Conservation (phyloP, 2,113 vertebrate genomes). For the Paraplagusia blochii region DNA sequence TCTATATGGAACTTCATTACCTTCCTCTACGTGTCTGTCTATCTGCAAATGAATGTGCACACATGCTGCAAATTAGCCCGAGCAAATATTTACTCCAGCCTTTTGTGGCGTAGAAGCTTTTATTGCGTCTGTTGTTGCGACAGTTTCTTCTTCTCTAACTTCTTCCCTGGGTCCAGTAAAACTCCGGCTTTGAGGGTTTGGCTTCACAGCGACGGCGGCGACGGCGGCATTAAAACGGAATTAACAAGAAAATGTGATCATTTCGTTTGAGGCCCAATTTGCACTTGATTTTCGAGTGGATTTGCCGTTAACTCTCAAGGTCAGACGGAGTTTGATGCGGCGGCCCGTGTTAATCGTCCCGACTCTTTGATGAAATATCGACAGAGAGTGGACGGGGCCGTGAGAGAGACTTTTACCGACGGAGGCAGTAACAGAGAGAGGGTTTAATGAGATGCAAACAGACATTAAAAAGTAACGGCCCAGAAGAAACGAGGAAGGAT, state of each 20-base stretch:
- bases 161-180: neutral
- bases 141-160: slow-evolving; percentile 25
- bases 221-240: slow-evolving; percentile 59
- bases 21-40: no score
- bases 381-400: slow-evolving; percentile 3
- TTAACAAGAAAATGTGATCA: slow-evolving; percentile 41
- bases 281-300: slow-evolving; percentile 26
- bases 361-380: slow-evolving; percentile 34
- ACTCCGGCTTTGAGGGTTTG: slow-evolving; percentile 42
- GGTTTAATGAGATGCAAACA: slow-evolving; percentile 23
- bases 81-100: slow-evolving; percentile 45
- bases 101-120: neutral
- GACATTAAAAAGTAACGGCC: slow-evolving; percentile 4
- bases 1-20: neutral
- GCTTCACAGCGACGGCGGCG: slow-evolving; percentile 46
- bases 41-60: slow-evolving; percentile 6
- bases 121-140: slow-evolving; percentile 9
- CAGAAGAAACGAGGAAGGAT: neutral
- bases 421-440: neutral
- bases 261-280: slow-evolving; percentile 37
- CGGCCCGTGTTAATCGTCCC: slow-evolving; percentile 33
- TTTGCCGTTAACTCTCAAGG: slow-evolving; percentile 35
- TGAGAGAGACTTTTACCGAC: slow-evolving; percentile 19
- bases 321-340: slow-evolving; percentile 31
- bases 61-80: slow-evolving; percentile 25